Evolutionary conservation across 2,888 invertebrate species (phyloP).

Genomic region (Aradus depressus): DNA sequence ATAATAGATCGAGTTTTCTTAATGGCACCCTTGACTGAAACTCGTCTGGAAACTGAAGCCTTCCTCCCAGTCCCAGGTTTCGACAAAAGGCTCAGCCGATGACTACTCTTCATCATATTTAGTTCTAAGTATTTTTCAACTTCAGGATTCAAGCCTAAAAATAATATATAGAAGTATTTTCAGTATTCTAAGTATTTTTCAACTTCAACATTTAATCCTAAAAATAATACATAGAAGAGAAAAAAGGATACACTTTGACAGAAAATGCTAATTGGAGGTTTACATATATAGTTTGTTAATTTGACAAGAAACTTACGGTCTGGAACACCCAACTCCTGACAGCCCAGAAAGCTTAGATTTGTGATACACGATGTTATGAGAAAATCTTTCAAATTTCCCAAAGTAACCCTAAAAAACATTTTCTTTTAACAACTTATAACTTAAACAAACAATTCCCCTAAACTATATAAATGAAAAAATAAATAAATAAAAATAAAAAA

Average conservation of each 20-base stretch:
- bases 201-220: no score
- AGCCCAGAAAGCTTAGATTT: constrained; percentile 88
- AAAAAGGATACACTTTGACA: no score
- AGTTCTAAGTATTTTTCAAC: constrained; percentile 81
- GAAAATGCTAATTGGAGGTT: no score
- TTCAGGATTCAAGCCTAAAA: constrained; percentile 60
- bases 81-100: constrained; percentile 55
- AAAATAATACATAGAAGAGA: no score
- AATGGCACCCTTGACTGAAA: constrained; percentile 87
- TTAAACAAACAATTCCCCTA: not conserved
- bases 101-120: constrained; percentile 66
- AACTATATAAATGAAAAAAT: not conserved
- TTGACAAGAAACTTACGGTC: constrained; percentile 47
- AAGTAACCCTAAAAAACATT: constrained; percentile 55
- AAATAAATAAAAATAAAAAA: not conserved
- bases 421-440: constrained; percentile 3
- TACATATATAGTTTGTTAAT: not conserved
- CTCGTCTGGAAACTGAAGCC: constrained; percentile 33
- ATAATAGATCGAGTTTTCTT: constrained; percentile 89
- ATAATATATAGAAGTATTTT: constrained; percentile 12
- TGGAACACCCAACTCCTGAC: constrained; percentile 83
- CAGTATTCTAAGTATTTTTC: not conserved
- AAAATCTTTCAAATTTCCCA: constrained; percentile 91
- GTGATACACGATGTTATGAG: constrained; percentile 95
- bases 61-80: constrained; percentile 37